phyloP scores from a whole-genome alignment of 2,888 invertebrate genomes.

The Siphonodentalium dalli region DNA sequence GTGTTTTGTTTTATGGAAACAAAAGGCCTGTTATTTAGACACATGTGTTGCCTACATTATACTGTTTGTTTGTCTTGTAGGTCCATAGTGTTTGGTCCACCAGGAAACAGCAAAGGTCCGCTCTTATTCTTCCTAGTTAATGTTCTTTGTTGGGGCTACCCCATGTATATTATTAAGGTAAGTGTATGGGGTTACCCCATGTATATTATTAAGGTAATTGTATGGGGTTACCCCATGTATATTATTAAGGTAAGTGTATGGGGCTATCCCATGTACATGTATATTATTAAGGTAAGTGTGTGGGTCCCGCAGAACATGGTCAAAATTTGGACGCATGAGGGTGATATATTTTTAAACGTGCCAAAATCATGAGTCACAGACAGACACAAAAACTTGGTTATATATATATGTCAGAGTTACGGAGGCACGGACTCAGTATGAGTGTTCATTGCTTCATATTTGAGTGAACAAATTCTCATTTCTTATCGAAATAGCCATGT shows the following conservation, averaged over 20 bases:
- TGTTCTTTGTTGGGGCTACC: slow-evolving; percentile 89
- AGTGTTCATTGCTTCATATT: too few species aligned
- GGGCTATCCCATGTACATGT: slow-evolving; percentile 84
- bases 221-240: slow-evolving; percentile 79
- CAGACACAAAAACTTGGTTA: too few species aligned
- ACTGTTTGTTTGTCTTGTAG: slow-evolving; percentile 58
- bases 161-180: slow-evolving; percentile 88
- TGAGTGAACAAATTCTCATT: too few species aligned
- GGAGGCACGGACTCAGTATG: too few species aligned
- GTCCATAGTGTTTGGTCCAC: slow-evolving; percentile 88
- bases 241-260: slow-evolving; percentile 75
- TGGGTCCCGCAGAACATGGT: too few species aligned
- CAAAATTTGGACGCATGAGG: too few species aligned
- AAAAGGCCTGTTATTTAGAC: background rate
- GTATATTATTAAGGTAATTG: slow-evolving; percentile 82
- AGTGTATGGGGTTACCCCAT: slow-evolving; percentile 74
- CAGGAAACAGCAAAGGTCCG: slow-evolving; percentile 89
- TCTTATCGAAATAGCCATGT: too few species aligned
- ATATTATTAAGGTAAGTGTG: slow-evolving; percentile 77
- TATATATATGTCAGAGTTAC: too few species aligned
- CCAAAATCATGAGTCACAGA: too few species aligned
- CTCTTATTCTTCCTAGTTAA: slow-evolving; percentile 84
- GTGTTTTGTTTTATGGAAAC: too few species aligned
- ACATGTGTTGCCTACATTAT: background rate
- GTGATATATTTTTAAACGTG: too few species aligned